Evolutionary conservation across 2,888 invertebrate genomes (phyloP).

Genomic region (Ennomos fuscantarius): DNA sequence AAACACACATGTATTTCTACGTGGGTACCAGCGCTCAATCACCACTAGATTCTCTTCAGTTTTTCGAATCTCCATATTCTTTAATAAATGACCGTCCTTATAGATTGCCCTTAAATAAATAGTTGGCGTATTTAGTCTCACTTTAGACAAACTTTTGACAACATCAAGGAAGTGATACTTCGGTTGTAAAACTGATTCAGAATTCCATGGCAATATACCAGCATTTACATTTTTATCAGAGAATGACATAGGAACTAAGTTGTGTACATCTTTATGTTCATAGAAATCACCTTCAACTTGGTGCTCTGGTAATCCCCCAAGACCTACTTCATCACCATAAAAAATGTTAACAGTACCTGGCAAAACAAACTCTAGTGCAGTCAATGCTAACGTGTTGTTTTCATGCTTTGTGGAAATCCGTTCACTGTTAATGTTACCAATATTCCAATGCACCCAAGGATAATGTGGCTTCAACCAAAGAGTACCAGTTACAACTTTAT

Average conservation of each 20-base stretch:
- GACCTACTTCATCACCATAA: slow-evolving; percentile 96
- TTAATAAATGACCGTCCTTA: slow-evolving; percentile 86
- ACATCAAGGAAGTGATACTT: slow-evolving; percentile 81
- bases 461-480: slow-evolving; percentile 87
- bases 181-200: slow-evolving; percentile 78
- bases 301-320: slow-evolving; percentile 81
- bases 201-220: slow-evolving; percentile 87
- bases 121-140: slow-evolving; percentile 88
- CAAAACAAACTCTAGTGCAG: slow-evolving; percentile 91
- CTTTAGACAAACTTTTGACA: slow-evolving; percentile 84
- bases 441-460: slow-evolving; percentile 93
- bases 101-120: slow-evolving; percentile 89
- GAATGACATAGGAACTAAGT: slow-evolving; percentile 90
- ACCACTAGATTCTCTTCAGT: slow-evolving; percentile 88
- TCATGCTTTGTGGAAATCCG: slow-evolving; percentile 84
- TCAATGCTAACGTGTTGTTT: slow-evolving; percentile 88
- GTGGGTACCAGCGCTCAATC: slow-evolving; percentile 91
- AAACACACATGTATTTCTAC: slow-evolving; percentile 90
- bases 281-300: slow-evolving; percentile 85
- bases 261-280: slow-evolving; percentile 87
- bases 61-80: slow-evolving; percentile 89
- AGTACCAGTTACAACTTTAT: slow-evolving; percentile 81
- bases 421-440: slow-evolving; percentile 87
- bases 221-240: slow-evolving; percentile 58
- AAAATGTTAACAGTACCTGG: slow-evolving; percentile 95